Percentiles rank a stretch among this genome's conserved stretches.
phyloP scores from a whole-genome alignment of 2,113 vertebrate species.

The Mellivora capensis region DNA sequence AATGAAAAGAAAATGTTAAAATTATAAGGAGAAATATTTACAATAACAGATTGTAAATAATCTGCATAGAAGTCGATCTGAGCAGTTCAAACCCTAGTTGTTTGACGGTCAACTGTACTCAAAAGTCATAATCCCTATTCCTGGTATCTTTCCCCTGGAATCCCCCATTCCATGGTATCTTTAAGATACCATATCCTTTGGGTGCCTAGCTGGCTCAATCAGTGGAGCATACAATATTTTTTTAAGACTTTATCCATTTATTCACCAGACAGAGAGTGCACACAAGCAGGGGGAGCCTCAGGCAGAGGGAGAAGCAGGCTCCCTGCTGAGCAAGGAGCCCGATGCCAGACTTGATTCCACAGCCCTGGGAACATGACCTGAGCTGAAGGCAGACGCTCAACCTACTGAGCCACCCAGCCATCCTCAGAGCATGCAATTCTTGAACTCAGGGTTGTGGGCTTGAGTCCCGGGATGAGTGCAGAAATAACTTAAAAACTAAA shows the following conservation, averaged over 20 bases:
- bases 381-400: too few species aligned
- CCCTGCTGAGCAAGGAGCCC: too few species aligned
- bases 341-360: too few species aligned
- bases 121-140: neutral
- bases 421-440: neutral
- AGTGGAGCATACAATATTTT: neutral
- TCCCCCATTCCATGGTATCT: neutral
- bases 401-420: too few species aligned
- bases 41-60: neutral
- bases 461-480: neutral
- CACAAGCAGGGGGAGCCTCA: too few species aligned
- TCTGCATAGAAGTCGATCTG: neutral
- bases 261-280: too few species aligned
- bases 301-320: too few species aligned
- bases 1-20: neutral
- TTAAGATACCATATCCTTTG: neutral
- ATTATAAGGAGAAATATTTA: neutral
- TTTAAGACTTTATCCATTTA: too few species aligned
- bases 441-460: neutral
- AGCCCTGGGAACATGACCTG: too few species aligned
- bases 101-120: neutral
- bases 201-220: neutral
- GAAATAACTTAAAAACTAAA: neutral
- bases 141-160: too few species aligned
- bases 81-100: neutral